Evolutionary conservation across 2,797 vertebrate genomes (phyloP), one percentile per base, ranked within the genome.

Genomic region (Etheostoma perlongum): DNA sequence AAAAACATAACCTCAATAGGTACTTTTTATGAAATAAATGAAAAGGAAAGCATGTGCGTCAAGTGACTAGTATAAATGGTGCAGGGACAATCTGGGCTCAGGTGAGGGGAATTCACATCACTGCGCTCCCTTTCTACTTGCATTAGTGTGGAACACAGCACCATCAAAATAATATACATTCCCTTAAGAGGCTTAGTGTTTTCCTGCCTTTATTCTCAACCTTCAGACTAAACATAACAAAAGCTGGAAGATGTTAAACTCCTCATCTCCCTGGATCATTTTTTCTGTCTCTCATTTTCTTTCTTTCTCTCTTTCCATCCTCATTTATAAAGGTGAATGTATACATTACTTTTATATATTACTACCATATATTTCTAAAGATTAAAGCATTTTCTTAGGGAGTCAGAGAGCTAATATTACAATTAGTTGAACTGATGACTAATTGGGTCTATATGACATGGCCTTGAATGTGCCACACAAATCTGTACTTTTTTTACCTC

Each of bases 1-100:
- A 75, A 76, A 82, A 53, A 66, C 63, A 67, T 73, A 79, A 88
- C 91, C 90, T 93, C 88, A 86, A 85, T 87, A 84, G 89, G 87
- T 85, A 77, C 83, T 75, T 67, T 90, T 84, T 87, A 79, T 74
- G 68, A 76, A 64, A 55, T 72, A 73, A 48, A 69, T 23, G 58
- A 65, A 27, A 81, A 66, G 23, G 54, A 46, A 86, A 51, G 66
- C 68, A 51, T 74, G 79, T 71, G 83, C n/a, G 0, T 72, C 46
- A 82, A 83, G 82, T 83, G 79, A 81, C 79, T 83, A 19, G 74
- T 73, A 79, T 87, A 86, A 92, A 89, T 62, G 76, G 75, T 66
- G 72, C 79, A 18, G 88, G 81, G 89, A 90, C 85, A 82, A 68
- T 84, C 70, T 84, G 75, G 79, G 83, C 88, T 87, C 83, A 72